Percentiles rank a stretch among this genome's conserved stretches.
phyloP scores from a whole-genome alignment of 2,888 invertebrate genomes.

The Deilephila elpenor region DNA sequence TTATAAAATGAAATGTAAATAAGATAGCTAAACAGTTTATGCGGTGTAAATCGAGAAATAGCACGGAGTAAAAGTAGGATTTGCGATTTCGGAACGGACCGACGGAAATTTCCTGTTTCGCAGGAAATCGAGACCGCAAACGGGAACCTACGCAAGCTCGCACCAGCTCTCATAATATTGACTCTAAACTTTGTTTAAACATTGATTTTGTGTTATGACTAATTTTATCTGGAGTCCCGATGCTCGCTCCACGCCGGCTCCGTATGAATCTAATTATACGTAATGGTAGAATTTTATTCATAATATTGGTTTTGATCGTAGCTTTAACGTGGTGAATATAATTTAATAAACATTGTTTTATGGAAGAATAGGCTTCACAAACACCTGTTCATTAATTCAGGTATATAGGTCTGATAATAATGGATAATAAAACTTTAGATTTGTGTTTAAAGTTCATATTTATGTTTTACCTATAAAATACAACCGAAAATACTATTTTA shows the following conservation, averaged over 20 bases:
- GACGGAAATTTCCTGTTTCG: conserved; percentile 63
- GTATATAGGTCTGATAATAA: no score
- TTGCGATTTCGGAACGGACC: conserved; percentile 53
- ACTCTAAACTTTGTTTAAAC: conserved; percentile 23
- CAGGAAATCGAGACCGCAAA: conserved; percentile 64
- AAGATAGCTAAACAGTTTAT: conserved; percentile 33
- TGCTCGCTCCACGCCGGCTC: background rate
- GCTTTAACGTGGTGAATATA: background rate
- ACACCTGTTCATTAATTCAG: no score
- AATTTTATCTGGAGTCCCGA: conserved; percentile 12
- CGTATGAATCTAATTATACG: conserved; percentile 24
- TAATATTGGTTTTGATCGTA: background rate
- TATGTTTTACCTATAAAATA: no score
- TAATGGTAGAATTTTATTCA: conserved; percentile 13
- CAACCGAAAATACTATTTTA: no score
- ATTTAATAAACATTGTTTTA: background rate
- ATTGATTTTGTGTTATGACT: conserved; percentile 15
- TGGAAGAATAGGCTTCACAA: no score
- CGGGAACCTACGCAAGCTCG: conserved; percentile 50
- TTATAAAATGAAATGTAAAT: conserved; percentile 24
- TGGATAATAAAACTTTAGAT: no score
- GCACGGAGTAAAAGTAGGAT: conserved; percentile 43
- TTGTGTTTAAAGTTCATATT: no score
- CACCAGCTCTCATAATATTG: conserved; percentile 31
- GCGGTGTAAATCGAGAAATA: conserved; percentile 38